A percentile compares a stretch with the other conserved stretches of the same genome.
Evolutionary conservation across 2,888 invertebrate species (phyloP).

Genomic region (Platynereis dumerilii): DNA sequence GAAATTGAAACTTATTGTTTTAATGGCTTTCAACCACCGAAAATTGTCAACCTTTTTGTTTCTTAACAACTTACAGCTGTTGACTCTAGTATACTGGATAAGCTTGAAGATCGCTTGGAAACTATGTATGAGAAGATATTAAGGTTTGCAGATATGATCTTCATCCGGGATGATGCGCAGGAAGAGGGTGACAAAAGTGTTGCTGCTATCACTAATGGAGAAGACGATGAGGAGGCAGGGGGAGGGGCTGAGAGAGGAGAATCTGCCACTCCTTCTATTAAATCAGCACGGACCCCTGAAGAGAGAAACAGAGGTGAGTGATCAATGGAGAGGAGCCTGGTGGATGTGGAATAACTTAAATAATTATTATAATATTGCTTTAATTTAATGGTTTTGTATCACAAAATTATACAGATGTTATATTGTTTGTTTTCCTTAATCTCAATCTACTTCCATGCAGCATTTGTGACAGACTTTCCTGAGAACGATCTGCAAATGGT

Average conservation of each 20-base stretch:
- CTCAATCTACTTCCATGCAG: slow-evolving; percentile 32
- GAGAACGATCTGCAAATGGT: slow-evolving; percentile 48
- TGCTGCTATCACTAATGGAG: too few species aligned
- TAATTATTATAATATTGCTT: too few species aligned
- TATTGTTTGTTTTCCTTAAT: not conserved
- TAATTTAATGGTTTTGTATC: too few species aligned
- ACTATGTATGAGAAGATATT: too few species aligned
- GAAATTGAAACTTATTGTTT: too few species aligned
- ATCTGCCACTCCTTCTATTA: slow-evolving; percentile 4
- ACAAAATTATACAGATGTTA: not conserved
- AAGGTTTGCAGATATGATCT: too few species aligned
- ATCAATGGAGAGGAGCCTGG: not conserved
- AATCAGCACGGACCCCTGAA: not conserved
- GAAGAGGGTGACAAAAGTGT: too few species aligned
- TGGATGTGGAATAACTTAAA: slow-evolving; percentile 7
- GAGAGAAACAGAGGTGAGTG: not conserved
- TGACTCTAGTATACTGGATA: too few species aligned
- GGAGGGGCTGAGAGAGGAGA: not conserved
- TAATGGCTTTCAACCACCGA: too few species aligned
- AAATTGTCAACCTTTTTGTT: not conserved
- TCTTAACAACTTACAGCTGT: too few species aligned
- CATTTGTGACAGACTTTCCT: slow-evolving; percentile 53
- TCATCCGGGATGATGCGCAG: not conserved
- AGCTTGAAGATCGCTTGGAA: too few species aligned
- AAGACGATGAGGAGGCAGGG: too few species aligned